A percentile compares a stretch with the other conserved stretches of the same genome.
Conservation (phyloP, 1,140 invertebrate species). For the Leguminivora glycinivorella region DNA sequence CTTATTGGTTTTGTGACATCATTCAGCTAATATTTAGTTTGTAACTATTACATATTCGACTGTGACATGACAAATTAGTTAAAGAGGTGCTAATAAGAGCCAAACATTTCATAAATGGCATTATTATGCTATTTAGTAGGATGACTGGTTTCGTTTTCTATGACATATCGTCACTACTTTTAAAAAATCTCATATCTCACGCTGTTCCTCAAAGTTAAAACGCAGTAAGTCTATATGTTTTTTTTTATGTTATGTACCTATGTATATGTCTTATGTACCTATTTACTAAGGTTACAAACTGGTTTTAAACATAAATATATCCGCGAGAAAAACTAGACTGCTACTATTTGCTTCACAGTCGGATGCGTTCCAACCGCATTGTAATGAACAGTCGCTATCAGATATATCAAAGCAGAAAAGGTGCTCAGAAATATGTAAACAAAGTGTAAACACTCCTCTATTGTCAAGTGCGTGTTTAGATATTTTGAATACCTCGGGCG, state of each 20-base stretch:
- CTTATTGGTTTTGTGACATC: not conserved
- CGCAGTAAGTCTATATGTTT: too few species aligned
- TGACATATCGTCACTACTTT: not conserved
- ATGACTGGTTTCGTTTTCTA: not conserved
- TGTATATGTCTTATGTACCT: too few species aligned
- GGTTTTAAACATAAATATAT: not conserved
- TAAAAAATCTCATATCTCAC: too few species aligned
- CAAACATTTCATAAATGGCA: not conserved
- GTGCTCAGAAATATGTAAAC: too few species aligned
- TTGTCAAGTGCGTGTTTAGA: too few species aligned
- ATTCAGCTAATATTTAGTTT: not conserved
- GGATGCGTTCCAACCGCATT: not conserved
- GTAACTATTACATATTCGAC: not conserved
- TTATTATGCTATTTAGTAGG: not conserved
- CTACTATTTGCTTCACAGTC: not conserved
- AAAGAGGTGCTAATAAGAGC: not conserved
- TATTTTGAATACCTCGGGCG: too few species aligned
- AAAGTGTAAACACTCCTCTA: too few species aligned
- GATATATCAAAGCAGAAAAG: too few species aligned
- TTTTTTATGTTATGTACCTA: too few species aligned
- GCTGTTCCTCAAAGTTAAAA: too few species aligned
- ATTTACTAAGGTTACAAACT: not conserved
- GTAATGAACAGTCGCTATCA: too few species aligned
- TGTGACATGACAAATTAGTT: not conserved
- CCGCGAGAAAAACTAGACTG: not conserved